These are phyloP conservation scores for Drosophila asahinai DNA, from an alignment of 1,140 invertebrate species.

Conservation along the genomic window DNA sequence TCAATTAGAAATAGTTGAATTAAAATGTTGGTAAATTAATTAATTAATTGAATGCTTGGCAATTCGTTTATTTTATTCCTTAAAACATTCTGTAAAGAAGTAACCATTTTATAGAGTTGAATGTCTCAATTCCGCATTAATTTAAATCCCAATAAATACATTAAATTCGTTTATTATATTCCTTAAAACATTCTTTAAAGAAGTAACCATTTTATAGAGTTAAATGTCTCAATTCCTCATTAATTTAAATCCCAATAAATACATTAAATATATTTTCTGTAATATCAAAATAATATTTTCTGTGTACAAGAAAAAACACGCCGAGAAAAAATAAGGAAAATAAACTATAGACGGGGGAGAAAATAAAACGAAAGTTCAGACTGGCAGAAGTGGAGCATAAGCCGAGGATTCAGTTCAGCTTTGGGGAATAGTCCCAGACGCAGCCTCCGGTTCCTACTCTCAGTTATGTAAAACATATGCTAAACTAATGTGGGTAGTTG, in stretches of 20 bases:
- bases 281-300: neutral
- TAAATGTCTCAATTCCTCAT: neutral
- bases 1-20: too few relatives aligned
- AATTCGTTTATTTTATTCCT: too few relatives aligned
- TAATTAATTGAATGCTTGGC: too few relatives aligned
- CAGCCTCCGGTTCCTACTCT: conserved; percentile 22
- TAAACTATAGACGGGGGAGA: neutral
- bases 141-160: too few relatives aligned
- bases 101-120: too few relatives aligned
- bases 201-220: too few relatives aligned
- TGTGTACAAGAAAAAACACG: conserved; percentile 4
- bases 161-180: too few relatives aligned
- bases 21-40: too few relatives aligned
- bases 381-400: conserved; percentile 58
- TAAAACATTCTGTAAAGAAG: too few relatives aligned
- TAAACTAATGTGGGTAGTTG: conserved; percentile 51
- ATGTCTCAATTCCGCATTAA: neutral
- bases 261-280: neutral
- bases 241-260: too few relatives aligned
- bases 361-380: conserved; percentile 45
- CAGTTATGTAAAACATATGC: conserved; percentile 57
- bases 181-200: too few relatives aligned
- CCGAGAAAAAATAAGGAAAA: conserved; percentile 5
- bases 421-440: conserved; percentile 38
- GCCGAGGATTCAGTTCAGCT: conserved; percentile 53